Evolutionary conservation across 2,797 vertebrate genomes (phyloP).

Genomic region (Gymnothorax reevesii): DNA sequence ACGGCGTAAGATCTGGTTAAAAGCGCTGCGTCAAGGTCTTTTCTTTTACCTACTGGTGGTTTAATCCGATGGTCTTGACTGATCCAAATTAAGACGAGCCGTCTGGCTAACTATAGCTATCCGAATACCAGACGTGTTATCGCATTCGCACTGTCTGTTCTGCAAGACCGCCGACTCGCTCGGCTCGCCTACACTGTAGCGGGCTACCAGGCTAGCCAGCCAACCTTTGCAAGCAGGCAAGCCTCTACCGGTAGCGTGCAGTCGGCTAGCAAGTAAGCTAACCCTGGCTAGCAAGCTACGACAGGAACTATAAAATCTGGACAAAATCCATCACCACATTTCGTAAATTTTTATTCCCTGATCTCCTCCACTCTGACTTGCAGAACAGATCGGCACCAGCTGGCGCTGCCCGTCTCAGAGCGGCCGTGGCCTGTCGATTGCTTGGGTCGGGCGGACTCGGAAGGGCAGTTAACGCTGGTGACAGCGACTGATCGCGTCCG

Average conservation of each 20-base stretch:
- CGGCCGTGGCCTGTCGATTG: conserved; percentile 22
- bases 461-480: not conserved
- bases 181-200: conserved; percentile 1
- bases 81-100: not conserved
- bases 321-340: conserved; percentile 8
- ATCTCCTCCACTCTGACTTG: not conserved
- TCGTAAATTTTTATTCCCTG: not conserved
- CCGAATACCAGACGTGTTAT: not conserved
- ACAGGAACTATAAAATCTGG: conserved; percentile 3
- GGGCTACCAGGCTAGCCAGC: not conserved
- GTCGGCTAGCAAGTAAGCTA: conserved; percentile 23
- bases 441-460: conserved; percentile 11
- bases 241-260: not conserved
- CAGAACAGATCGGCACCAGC: not conserved
- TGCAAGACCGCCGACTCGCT: not conserved
- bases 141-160: not conserved
- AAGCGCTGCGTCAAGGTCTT: not conserved
- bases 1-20: not conserved
- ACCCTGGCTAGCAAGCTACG: conserved; percentile 26
- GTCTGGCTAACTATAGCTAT: not conserved
- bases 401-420: not conserved
- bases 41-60: not conserved
- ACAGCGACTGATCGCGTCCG: conserved; percentile 10
- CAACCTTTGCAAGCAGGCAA: not conserved
- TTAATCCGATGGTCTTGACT: not conserved